Percentiles rank a stretch among this genome's conserved stretches.
phyloP scores from a whole-genome alignment of 2,797 vertebrate genomes.

The Natrix natrix region DNA sequence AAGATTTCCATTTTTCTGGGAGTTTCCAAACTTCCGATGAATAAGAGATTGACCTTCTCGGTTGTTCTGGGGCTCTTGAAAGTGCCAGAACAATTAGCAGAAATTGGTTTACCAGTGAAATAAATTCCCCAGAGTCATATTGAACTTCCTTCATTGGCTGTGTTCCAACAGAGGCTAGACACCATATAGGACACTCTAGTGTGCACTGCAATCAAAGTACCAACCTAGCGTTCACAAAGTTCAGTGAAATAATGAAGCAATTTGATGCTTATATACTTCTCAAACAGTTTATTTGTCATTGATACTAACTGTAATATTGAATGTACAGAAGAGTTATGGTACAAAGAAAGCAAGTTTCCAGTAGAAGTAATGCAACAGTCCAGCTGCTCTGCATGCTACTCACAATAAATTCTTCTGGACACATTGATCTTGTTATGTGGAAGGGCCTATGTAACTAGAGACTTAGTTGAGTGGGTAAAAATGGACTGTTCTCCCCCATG shows the following conservation, averaged over 20 bases:
- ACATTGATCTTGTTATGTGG: conserved; percentile 29
- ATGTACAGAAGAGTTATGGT: conserved; percentile 70
- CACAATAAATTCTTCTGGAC: conserved; percentile 37
- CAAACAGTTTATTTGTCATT: conserved; percentile 72
- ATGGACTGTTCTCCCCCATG: conserved; percentile 20
- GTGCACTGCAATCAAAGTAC: background rate
- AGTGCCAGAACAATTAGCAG: background rate
- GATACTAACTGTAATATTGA: conserved; percentile 66
- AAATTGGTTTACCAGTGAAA: background rate
- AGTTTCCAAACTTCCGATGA: background rate
- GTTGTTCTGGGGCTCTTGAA: background rate
- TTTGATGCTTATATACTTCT: conserved; percentile 40
- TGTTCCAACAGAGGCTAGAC: background rate
- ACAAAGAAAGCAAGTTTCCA: conserved; percentile 62
- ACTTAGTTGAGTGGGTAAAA: conserved; percentile 36
- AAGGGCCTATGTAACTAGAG: conserved; percentile 39
- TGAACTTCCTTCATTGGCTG: background rate
- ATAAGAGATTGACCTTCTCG: background rate
- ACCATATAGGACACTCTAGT: background rate
- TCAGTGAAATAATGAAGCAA: conserved; percentile 41
- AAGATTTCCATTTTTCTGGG: background rate
- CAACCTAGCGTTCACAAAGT: background rate
- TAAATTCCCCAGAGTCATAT: background rate
- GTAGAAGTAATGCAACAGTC: conserved; percentile 59
- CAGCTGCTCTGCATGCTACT: conserved; percentile 61